Base-by-base conservation (phyloP, 1,140 invertebrate genomes). In the Portunus trituberculatus region DNA sequence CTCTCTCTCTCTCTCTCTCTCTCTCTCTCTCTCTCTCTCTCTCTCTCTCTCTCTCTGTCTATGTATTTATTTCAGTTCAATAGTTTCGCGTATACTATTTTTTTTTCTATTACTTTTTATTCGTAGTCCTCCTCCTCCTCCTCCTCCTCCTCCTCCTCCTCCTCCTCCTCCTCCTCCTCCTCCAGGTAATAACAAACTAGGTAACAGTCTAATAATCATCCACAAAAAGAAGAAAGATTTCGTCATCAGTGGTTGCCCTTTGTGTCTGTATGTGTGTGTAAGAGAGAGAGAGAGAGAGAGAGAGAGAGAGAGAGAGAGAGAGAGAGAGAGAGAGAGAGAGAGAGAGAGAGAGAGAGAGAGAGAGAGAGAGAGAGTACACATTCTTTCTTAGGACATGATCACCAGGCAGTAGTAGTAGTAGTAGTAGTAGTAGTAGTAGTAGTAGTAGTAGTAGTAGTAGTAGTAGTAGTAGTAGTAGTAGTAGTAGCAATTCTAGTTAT, bases 401-500 rank as follows among this genome's bases (percentile, higher is more conserved):
- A 39, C 39, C 6, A 39, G 39, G 48, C 14, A 52, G 48, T 52
- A 52, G 48, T 52, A 52, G 48, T 52, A 52, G 48, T 52, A 52
- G 48, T 52, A 52, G 48, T 52, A 52, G 59, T 76, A 76, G 67
- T 16, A n/a, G 67, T 76, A n/a, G 67, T 76, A 76, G 67, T 76
- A 76, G 67, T 76, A 76, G 67, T 76, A 76, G 25, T 76, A 76
- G 67, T 76, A 76, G 67, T 76, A 76, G 67, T 76, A 76, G 67
- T 76, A 76, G 67, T 76, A 76, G 67, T 76, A 76, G 25, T 76
- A 76, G 67, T 76, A 76, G 67, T 76, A 76, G 67, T 76, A 76
- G 67, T 76, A 76, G 67, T 76, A 76, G 67, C n/a, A 76, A 8
- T 76, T n/a, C 1, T 76, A n/a, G n/a, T 76, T 2, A 25, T 76